Evolutionary conservation across 2,888 invertebrate species (phyloP), one percentile per base, ranked within the genome.

Genomic region (Drosophila recens): DNA sequence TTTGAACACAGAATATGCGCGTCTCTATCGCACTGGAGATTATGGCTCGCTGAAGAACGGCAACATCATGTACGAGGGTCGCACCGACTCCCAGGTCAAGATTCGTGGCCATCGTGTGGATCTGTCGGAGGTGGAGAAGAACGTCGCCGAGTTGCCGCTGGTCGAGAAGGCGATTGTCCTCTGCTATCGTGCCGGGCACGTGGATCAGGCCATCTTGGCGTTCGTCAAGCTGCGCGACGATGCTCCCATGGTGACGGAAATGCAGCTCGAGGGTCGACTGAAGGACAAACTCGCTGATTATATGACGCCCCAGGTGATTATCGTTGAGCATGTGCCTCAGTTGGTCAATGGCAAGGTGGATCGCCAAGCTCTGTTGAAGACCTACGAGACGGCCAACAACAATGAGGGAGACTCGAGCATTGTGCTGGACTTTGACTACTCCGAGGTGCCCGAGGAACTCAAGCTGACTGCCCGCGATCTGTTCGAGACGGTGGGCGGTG

Each of bases 311-410:
- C 96, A 96, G 93, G 94, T 96, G 0, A 94, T 96, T 20, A 93
- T 96, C 1, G 92, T 97, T 11, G 96, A 97, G 20, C 94, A 91
- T n/a, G 94, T 98, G 59, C 97, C 97, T 0, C 92, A 97, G 30
- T 93, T 97, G 34, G 96, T 97, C 0, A 98, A 97, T 90, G 98
- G 97, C 0, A 98, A 98, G 93, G 96, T 96, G 8, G 97, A 98
- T 92, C 93, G 97, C 38, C 97, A 97, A 90, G 93, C 95, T 0
- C 91, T 98, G 36, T 92, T 97, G 57, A 95, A 95, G 87, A 94
- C 94, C 90, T 97, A 96, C 84, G 96, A 96, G 90, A 95, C 94
- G 62, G 94, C 95, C 0, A 95, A 95, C 74, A 95, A 95, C 80
- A 95, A 92, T 43, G 92, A 92, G 20, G 90, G 90, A 4, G 92